phyloP scores from a whole-genome alignment of 2,888 invertebrate species.

The Lepidochitona cinerea region DNA sequence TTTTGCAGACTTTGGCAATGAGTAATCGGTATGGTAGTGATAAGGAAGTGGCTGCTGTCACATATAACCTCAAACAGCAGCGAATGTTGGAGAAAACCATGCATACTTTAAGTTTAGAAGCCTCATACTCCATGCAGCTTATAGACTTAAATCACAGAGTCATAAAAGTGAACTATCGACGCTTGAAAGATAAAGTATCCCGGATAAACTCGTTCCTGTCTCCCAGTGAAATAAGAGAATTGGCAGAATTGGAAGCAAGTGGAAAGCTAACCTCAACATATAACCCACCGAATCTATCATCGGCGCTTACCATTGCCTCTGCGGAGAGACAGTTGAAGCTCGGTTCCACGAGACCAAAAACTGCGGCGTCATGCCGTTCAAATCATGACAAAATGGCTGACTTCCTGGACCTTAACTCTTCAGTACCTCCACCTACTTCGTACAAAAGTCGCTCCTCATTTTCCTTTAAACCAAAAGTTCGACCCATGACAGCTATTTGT shows the following conservation, averaged over 20 bases:
- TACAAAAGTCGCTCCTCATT: not conserved
- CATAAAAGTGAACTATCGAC: constrained; percentile 53
- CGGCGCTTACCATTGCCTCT: constrained; percentile 53
- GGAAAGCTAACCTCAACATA: constrained; percentile 45
- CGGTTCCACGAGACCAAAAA: not conserved
- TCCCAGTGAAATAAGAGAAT: constrained; percentile 49
- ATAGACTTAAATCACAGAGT: constrained; percentile 57
- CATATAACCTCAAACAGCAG: constrained; percentile 59
- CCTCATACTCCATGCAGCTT: constrained; percentile 55
- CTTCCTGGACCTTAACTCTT: constrained; percentile 33
- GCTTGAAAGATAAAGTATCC: constrained; percentile 56
- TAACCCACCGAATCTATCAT: constrained; percentile 44
- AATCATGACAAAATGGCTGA: not conserved
- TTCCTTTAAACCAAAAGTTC: not conserved
- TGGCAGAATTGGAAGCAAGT: constrained; percentile 49
- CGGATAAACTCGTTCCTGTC: constrained; percentile 55
- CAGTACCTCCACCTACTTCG: constrained; percentile 44
- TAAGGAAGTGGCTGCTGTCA: constrained; percentile 53
- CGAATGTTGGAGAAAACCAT: constrained; percentile 58
- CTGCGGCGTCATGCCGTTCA: not conserved
- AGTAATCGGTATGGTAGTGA: constrained; percentile 20
- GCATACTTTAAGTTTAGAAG: constrained; percentile 51
- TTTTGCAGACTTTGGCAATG: not conserved
- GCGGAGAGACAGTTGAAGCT: constrained; percentile 53
- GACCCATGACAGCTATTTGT: not conserved